phyloP scores from a whole-genome alignment of 37 sponge, comb jelly and placozoan species.

The Theonella swinhoei region DNA sequence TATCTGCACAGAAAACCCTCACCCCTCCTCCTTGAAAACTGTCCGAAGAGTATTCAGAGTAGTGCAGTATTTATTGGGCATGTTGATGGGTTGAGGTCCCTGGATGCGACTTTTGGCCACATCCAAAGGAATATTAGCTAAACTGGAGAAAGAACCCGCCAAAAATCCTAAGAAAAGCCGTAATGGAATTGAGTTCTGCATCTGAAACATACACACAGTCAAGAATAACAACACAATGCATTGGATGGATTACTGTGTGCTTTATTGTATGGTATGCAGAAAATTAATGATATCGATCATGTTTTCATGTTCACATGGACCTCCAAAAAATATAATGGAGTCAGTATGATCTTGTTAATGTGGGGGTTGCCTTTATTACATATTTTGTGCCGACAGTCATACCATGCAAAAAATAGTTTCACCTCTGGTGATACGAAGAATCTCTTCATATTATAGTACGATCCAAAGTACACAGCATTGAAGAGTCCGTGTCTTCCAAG shows the following conservation, averaged over 20 bases:
- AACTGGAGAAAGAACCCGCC: slow-evolving; percentile 25
- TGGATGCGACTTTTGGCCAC: slow-evolving; percentile 67
- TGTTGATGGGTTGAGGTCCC: slow-evolving; percentile 26
- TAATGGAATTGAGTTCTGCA: background rate
- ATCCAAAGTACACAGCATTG: slow-evolving; percentile 55
- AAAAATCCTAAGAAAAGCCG: slow-evolving; percentile 30
- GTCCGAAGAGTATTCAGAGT: slow-evolving; percentile 17
- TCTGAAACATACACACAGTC: background rate
- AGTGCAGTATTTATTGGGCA: slow-evolving; percentile 29
- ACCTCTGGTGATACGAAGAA: slow-evolving; percentile 15
- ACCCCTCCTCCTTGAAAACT: slow-evolving; percentile 53
- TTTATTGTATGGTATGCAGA: too few species aligned
- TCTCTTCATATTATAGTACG: slow-evolving; percentile 28
- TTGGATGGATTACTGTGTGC: background rate
- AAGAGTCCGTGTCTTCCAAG: slow-evolving; percentile 35
- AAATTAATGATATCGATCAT: too few species aligned
- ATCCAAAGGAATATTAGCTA: slow-evolving; percentile 51
- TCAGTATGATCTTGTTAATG: too few species aligned
- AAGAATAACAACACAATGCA: background rate
- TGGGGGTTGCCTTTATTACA: too few species aligned
- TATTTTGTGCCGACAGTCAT: too few species aligned
- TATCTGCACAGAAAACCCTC: background rate
- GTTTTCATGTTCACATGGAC: too few species aligned
- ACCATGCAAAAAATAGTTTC: too few species aligned
- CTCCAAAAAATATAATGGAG: too few species aligned